Conservation (phyloP, 2,888 invertebrate genomes). For the Tetranychus piercei region DNA sequence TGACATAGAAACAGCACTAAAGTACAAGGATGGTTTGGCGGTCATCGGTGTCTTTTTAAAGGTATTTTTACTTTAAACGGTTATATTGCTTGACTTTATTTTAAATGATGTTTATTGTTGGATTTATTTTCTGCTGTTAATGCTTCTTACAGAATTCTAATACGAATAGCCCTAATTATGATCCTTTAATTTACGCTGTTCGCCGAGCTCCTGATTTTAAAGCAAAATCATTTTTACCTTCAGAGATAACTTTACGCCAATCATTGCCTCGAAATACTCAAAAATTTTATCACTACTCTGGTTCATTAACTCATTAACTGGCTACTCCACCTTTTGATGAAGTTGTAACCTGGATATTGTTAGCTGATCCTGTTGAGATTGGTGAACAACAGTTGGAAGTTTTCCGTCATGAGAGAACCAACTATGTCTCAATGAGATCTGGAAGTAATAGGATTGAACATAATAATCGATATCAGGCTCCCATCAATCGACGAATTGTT, state of each 20-base stretch:
- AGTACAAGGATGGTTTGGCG: background rate
- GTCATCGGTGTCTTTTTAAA: background rate
- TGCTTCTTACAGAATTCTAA: background rate
- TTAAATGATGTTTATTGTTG: background rate
- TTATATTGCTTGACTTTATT: background rate
- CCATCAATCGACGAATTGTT: background rate
- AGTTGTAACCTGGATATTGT: background rate
- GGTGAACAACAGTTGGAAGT: background rate
- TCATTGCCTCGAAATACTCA: background rate
- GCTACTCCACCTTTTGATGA: background rate
- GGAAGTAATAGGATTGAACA: background rate
- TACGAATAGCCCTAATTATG: background rate
- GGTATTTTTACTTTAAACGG: background rate
- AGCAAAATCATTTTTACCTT: background rate
- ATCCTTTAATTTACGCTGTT: background rate
- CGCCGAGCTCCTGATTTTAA: background rate
- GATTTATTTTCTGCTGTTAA: background rate
- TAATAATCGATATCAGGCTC: constrained; percentile 1
- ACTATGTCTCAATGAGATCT: background rate
- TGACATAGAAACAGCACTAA: background rate
- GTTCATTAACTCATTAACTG: no score
- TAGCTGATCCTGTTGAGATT: background rate
- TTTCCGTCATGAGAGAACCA: background rate
- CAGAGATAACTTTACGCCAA: background rate
- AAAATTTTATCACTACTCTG: background rate